phyloP scores from a whole-genome alignment of 2,797 vertebrate genomes.

The Arnoldichthys spilopterus region DNA sequence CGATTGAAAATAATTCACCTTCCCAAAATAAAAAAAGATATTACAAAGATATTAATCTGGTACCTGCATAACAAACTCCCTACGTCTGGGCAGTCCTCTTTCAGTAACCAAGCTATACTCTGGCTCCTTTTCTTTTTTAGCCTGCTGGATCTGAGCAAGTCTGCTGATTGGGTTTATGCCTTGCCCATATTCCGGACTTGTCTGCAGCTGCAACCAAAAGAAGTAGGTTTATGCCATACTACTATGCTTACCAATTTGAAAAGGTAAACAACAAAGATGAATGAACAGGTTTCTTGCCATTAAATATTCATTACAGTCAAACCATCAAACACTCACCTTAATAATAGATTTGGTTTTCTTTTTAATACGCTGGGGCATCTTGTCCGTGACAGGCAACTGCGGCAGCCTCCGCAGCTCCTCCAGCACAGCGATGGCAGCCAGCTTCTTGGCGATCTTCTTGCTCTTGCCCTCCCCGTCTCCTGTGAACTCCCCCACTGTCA shows the following conservation, averaged over 20 bases:
- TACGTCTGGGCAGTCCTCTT: constrained; percentile 90
- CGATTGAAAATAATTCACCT: not conserved
- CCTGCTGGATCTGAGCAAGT: constrained; percentile 98
- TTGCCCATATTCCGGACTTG: constrained; percentile 94
- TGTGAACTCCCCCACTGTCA: constrained; percentile 90
- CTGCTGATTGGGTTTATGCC: constrained; percentile 99
- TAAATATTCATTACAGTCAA: not conserved
- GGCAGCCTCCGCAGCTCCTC: constrained; percentile 91
- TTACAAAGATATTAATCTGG: not conserved
- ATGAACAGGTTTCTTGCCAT: not conserved
- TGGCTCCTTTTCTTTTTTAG: constrained; percentile 97
- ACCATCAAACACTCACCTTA: constrained; percentile 78
- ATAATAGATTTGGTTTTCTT: constrained; percentile 99
- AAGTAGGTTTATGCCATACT: constrained; percentile 27
- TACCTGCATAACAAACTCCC: constrained; percentile 98
- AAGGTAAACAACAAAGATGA: not conserved
- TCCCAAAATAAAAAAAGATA: too few species aligned
- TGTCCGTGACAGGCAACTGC: constrained; percentile 89
- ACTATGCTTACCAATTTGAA: not conserved
- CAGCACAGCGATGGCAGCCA: constrained; percentile 92
- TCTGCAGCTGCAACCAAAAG: constrained; percentile 82
- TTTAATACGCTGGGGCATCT: constrained; percentile 95
- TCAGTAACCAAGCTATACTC: constrained; percentile 94
- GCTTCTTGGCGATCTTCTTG: constrained; percentile 99
- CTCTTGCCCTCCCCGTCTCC: constrained; percentile 98